A percentile compares a stretch with the other conserved stretches of the same genome.
Evolutionary conservation across 2,113 vertebrate genomes (phyloP).

Genomic region (Crotalus tigris): DNA sequence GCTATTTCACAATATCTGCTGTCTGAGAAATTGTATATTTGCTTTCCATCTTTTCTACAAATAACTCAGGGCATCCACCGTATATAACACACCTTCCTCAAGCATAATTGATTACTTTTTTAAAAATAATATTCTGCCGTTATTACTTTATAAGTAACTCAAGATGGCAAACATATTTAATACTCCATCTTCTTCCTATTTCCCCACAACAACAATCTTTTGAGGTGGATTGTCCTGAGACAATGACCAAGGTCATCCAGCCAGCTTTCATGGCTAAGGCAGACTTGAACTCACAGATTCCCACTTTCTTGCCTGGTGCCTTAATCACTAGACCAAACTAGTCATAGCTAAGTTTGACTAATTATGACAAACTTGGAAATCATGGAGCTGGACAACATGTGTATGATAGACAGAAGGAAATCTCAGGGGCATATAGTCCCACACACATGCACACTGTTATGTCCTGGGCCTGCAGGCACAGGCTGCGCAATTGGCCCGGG

Average conservation of each 20-base stretch:
- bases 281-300: neutral
- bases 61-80: neutral
- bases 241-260: neutral
- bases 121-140: neutral
- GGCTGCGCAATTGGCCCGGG: too few species aligned
- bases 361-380: neutral
- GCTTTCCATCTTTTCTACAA: neutral
- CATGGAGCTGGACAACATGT: neutral
- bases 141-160: neutral
- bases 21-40: neutral
- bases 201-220: too few species aligned
- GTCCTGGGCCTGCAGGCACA: too few species aligned
- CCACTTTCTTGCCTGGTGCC: neutral
- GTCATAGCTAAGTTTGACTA: neutral
- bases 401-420: neutral
- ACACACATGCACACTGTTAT: neutral
- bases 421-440: neutral
- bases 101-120: neutral
- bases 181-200: too few species aligned
- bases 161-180: too few species aligned
- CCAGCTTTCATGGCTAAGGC: neutral
- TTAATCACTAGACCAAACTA: neutral
- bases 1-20: neutral
- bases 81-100: neutral
- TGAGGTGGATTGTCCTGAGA: neutral